Evolutionary conservation across 2,113 vertebrate genomes (phyloP).

Genomic region (Macroglossus sobrinus): DNA sequence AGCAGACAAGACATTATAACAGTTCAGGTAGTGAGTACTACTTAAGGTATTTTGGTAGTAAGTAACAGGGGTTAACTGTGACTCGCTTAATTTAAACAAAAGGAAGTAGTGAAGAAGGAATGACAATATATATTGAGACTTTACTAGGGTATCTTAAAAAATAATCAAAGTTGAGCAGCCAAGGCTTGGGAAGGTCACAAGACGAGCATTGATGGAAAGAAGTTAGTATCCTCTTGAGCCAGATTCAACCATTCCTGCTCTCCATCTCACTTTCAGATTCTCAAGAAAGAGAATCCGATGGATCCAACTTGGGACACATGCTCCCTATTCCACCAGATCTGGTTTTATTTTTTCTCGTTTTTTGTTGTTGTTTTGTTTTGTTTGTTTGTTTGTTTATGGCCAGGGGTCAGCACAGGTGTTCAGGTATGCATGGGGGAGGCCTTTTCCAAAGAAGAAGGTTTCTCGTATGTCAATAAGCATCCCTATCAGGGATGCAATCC

Average conservation of each 20-base stretch:
- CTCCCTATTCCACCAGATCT: background rate
- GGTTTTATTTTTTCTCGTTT: background rate
- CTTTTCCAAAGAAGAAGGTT: background rate
- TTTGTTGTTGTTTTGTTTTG: background rate
- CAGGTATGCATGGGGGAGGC: background rate
- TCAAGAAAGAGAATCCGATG: background rate
- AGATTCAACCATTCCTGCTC: background rate
- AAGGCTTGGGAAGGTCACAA: background rate
- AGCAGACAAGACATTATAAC: background rate
- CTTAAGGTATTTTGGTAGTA: background rate
- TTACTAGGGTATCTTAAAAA: background rate
- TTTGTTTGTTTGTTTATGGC: background rate
- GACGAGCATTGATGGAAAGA: background rate
- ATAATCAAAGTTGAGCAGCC: background rate
- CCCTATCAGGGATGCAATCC: background rate
- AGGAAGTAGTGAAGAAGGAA: background rate
- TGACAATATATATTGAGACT: background rate
- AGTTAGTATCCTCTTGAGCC: background rate
- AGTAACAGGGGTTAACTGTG: background rate
- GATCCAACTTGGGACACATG: background rate
- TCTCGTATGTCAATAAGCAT: background rate
- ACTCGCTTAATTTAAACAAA: background rate
- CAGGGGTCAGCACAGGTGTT: background rate
- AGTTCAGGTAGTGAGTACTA: background rate
- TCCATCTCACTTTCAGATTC: background rate